Evolutionary conservation across 2,888 invertebrate species (phyloP).

Genomic region (Leucoma salicis): DNA sequence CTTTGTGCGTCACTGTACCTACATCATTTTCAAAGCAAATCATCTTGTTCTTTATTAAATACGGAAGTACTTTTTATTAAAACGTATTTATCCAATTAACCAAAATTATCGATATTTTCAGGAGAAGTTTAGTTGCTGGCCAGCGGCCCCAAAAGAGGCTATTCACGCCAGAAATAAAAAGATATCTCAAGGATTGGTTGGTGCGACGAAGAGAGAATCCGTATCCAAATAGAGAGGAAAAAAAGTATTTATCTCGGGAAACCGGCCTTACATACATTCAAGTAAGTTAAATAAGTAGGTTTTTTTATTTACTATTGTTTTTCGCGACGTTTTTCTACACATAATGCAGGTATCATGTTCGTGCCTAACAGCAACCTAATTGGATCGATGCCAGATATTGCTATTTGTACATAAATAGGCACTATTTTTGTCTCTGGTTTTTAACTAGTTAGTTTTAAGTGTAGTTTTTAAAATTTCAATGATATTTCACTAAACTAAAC

Average conservation of each 20-base stretch:
- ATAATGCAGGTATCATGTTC: constrained; percentile 57
- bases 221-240: constrained; percentile 89
- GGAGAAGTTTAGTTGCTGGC: constrained; percentile 82
- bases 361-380: constrained; percentile 74
- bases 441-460: constrained; percentile 50
- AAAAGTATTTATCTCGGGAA: constrained; percentile 86
- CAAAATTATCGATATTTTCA: constrained; percentile 45
- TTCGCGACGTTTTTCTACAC: constrained; percentile 28
- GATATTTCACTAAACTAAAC: too few relatives aligned
- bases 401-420: constrained; percentile 79
- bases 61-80: too few relatives aligned
- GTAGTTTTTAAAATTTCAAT: too few relatives aligned
- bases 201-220: constrained; percentile 89
- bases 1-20: constrained; percentile 81
- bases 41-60: too few relatives aligned
- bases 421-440: constrained; percentile 76
- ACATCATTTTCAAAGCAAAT: constrained; percentile 18
- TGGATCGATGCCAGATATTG: constrained; percentile 73
- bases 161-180: constrained; percentile 90
- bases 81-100: neutral
- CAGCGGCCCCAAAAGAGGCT: constrained; percentile 86
- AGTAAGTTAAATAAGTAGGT: too few relatives aligned
- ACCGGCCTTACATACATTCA: constrained; percentile 90
- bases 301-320: constrained; percentile 4
- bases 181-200: constrained; percentile 89